Evolutionary conservation across 2,113 vertebrate genomes (phyloP), one percentile per base, ranked within the genome.

Genomic region (Apus apus): DNA sequence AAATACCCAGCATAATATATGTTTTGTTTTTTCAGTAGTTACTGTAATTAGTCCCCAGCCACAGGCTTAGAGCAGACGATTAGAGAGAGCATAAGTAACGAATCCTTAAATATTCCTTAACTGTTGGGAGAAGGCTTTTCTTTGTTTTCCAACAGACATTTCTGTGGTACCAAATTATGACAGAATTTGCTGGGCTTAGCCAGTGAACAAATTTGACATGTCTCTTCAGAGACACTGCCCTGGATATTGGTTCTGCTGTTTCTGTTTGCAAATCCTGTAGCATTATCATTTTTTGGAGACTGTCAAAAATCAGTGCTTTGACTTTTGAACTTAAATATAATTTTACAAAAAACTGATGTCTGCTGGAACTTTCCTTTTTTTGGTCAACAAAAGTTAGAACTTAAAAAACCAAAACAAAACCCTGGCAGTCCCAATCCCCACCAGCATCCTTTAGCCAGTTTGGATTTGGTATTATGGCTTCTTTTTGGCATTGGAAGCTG

Each of bases 21-120:
- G 62, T 87, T 86, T 93, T 30, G 60, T 67, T 43, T 89, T 98
- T 96, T 77, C 96, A 96, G 90, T 97, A 96, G 36, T 74, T 97
- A 88, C 93, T 97, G 97, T 98, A 98, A 98, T 99, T 98, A 98
- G 95, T 98, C 98, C 97, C 98, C 91, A 74, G 97, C 80, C 93
- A 96, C 92, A 71, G 88, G 36, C 75, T 77, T 68, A 85, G 56
- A 74, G 67, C 45, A 94, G 86, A 89, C 1, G 1, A 93, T 95
- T 90, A 95, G 68, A 64, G 40, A 67, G 67, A 92, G 16, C 45
- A 23, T 62, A 43, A 70, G 72, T 74, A 93, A 79, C 7, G 4
- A 51, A 78, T 84, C 51, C 91, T 86, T 84, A 82, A 89, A 82
- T 61, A 43, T 85, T 40, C 62, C 88, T 91, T 61, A 82, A 45